Conservation (phyloP, 2,888 invertebrate species). For the Sphaerolaimus hirsutus region DNA sequence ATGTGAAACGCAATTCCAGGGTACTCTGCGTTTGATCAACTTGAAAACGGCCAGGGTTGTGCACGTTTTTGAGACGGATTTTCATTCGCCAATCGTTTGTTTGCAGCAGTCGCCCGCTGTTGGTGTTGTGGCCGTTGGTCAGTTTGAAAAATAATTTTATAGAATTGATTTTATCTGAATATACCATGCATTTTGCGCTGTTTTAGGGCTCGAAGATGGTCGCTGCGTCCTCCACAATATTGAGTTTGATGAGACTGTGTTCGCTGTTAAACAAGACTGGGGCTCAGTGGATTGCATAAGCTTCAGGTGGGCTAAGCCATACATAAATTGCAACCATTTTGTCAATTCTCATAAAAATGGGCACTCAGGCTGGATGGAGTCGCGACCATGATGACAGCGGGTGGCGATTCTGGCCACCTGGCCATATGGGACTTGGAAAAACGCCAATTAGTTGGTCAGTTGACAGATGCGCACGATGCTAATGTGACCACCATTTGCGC, state of each 20-base stretch:
- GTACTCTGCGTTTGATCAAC: conserved; percentile 16
- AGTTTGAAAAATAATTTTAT: no score
- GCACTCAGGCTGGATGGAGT: conserved; percentile 17
- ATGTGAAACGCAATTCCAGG: conserved; percentile 8
- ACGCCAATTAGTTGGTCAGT: conserved; percentile 46
- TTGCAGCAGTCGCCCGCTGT: conserved; percentile 65
- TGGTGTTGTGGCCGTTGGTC: conserved; percentile 67
- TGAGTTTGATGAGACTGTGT: conserved; percentile 51
- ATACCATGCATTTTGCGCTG: no score
- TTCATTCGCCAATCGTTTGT: conserved; percentile 44
- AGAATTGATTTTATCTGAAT: no score
- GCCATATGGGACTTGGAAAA: conserved; percentile 65
- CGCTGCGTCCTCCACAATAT: conserved; percentile 63
- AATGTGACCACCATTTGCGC: conserved; percentile 9
- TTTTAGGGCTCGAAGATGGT: no score
- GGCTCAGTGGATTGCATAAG: conserved; percentile 40
- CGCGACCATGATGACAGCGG: conserved; percentile 15
- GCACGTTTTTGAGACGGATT: conserved; percentile 47
- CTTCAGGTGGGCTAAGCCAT: conserved; percentile 15
- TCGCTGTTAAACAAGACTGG: conserved; percentile 60
- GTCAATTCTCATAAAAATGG: not conserved
- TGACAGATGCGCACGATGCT: conserved; percentile 48
- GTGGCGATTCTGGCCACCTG: conserved; percentile 44
- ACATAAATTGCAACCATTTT: not conserved
- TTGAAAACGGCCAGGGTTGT: conserved; percentile 15